Conservation (phyloP, 2,113 vertebrate genomes). For the Accipiter cooperii region DNA sequence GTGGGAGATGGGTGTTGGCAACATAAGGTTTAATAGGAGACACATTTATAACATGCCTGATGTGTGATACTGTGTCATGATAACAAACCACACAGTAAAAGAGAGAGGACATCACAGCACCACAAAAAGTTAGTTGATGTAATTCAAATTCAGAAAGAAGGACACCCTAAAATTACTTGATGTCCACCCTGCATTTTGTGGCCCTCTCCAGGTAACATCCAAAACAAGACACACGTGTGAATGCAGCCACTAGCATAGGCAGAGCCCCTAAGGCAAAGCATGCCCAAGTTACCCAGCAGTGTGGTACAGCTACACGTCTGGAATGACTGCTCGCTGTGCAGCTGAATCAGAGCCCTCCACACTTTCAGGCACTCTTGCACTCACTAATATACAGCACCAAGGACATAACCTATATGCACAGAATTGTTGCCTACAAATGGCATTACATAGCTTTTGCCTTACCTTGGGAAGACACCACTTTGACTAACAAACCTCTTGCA, state of each 20-base stretch:
- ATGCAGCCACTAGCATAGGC: background rate
- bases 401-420: background rate
- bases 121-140: background rate
- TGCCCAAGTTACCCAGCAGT: background rate
- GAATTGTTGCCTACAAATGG: background rate
- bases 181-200: background rate
- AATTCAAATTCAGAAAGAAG: background rate
- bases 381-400: background rate
- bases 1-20: background rate
- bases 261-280: background rate
- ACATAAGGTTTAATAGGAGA: background rate
- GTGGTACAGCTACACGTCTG: background rate
- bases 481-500: background rate
- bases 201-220: background rate
- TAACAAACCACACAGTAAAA: background rate
- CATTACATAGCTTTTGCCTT: background rate
- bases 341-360: background rate
- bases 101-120: background rate
- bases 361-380: background rate
- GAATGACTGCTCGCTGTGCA: background rate
- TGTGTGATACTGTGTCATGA: background rate
- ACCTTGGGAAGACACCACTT: background rate
- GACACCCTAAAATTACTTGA: background rate
- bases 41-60: background rate
- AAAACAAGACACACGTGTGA: background rate